These are phyloP conservation scores for Zaprionus kolodkinae DNA, from an alignment of 1,140 invertebrate genomes.

Conservation along the genomic window DNA sequence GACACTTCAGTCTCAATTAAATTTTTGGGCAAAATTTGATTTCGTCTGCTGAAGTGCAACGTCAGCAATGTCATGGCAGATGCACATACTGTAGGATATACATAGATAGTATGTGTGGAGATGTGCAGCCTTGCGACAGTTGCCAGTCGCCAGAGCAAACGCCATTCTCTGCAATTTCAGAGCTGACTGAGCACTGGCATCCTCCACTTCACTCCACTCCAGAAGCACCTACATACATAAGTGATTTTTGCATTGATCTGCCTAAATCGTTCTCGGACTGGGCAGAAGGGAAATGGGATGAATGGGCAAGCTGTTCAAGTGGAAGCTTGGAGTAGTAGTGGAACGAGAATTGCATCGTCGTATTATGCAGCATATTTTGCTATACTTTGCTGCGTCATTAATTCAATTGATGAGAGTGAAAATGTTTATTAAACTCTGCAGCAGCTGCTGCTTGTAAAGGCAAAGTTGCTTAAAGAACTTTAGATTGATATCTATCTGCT, in stretches of 20 bases:
- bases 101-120: not conserved
- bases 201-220: slow-evolving; percentile 1
- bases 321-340: slow-evolving; percentile 58
- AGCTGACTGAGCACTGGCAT: slow-evolving; percentile 57
- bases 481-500: too few relatives aligned
- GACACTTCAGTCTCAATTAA: slow-evolving; percentile 72
- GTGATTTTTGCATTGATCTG: slow-evolving; percentile 70
- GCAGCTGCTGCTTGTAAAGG: not conserved
- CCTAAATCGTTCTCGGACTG: slow-evolving; percentile 45
- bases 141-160: slow-evolving; percentile 51
- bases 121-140: slow-evolving; percentile 49
- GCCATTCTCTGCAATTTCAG: slow-evolving; percentile 65
- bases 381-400: slow-evolving; percentile 72
- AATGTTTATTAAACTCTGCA: slow-evolving; percentile 52
- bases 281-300: slow-evolving; percentile 52
- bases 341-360: slow-evolving; percentile 24
- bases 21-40: slow-evolving; percentile 48
- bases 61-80: slow-evolving; percentile 39
- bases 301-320: slow-evolving; percentile 73
- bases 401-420: slow-evolving; percentile 53
- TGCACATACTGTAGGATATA: too few relatives aligned
- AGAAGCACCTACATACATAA: slow-evolving; percentile 36
- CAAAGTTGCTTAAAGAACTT: too few relatives aligned
- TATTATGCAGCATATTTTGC: slow-evolving; percentile 63
- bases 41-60: slow-evolving; percentile 49